Conservation (phyloP, 37 sponge, comb jelly and placozoan species). For the Tethya wilhelma region DNA sequence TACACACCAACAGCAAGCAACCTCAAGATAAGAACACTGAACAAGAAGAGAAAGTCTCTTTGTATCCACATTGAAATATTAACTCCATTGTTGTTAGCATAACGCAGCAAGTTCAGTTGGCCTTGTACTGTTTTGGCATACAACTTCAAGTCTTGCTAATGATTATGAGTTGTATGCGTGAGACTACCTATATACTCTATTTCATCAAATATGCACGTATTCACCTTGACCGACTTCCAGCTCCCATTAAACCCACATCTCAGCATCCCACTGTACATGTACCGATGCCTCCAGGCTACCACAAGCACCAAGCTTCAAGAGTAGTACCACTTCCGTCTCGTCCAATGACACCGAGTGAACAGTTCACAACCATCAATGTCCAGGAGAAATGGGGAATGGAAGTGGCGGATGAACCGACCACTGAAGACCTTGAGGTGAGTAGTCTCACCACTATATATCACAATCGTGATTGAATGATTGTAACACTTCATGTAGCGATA, state of each 20-base stretch:
- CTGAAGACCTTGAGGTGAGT: slow-evolving; percentile 72
- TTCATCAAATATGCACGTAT: background rate
- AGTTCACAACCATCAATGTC: slow-evolving; percentile 41
- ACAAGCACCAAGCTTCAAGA: slow-evolving; percentile 40
- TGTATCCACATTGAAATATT: slow-evolving; percentile 23
- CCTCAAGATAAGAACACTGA: slow-evolving; percentile 78
- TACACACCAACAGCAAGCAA: slow-evolving; percentile 83
- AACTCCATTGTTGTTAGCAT: background rate
- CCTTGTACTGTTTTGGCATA: background rate
- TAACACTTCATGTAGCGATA: slow-evolving; percentile 68
- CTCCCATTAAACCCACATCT: background rate
- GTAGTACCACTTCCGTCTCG: slow-evolving; percentile 31
- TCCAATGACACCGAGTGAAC: slow-evolving; percentile 77
- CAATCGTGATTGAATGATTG: background rate
- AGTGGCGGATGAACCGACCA: slow-evolving; percentile 49
- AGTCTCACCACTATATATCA: background rate
- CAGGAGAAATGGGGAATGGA: slow-evolving; percentile 45
- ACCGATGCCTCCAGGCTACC: slow-evolving; percentile 67
- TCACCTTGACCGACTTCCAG: background rate
- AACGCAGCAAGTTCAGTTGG: too few relatives aligned
- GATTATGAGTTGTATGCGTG: background rate
- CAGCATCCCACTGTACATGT: background rate
- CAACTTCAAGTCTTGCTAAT: background rate
- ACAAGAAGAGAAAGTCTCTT: slow-evolving; percentile 56
- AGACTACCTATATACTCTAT: background rate